phyloP scores from a whole-genome alignment of 1,140 invertebrate genomes.

The Lethrus apterus region DNA sequence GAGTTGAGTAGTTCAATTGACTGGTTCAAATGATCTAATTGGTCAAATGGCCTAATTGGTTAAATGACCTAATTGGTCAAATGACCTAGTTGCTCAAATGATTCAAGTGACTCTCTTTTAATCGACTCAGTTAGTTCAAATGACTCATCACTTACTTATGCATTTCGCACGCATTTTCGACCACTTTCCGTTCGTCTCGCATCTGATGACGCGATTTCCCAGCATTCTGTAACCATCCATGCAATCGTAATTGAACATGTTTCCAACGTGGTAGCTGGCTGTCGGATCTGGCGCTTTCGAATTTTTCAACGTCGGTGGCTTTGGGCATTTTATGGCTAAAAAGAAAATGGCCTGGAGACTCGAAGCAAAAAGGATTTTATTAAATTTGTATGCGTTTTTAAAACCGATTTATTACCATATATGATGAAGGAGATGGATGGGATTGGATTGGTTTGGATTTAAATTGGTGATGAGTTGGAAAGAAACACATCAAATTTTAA shows the following conservation, averaged over 20 bases:
- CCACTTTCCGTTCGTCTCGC: conserved; percentile 49
- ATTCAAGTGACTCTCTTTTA: neutral
- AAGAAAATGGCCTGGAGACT: too few relatives aligned
- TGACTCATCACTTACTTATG: conserved; percentile 32
- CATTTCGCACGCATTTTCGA: conserved; percentile 48
- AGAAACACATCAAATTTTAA: too few relatives aligned
- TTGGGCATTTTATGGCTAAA: conserved; percentile 37
- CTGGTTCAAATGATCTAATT: neutral
- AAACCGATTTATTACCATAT: too few relatives aligned
- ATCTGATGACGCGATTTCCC: conserved; percentile 45
- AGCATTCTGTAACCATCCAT: conserved; percentile 43
- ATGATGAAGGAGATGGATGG: too few relatives aligned
- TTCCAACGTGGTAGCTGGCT: conserved; percentile 37
- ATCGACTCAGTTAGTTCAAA: neutral
- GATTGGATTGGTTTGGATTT: too few relatives aligned
- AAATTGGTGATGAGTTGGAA: too few relatives aligned
- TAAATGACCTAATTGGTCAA: conserved; percentile 1
- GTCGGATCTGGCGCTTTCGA: conserved; percentile 15
- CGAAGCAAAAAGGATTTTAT: too few relatives aligned
- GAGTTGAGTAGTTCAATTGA: neutral
- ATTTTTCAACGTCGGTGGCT: conserved; percentile 30
- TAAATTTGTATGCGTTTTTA: too few relatives aligned
- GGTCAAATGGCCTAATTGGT: neutral
- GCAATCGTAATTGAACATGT: conserved; percentile 45
- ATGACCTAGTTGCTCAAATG: neutral